These are phyloP conservation scores for Neodiprion pinetum DNA, from an alignment of 1,140 invertebrate species.

Conservation along the genomic window DNA sequence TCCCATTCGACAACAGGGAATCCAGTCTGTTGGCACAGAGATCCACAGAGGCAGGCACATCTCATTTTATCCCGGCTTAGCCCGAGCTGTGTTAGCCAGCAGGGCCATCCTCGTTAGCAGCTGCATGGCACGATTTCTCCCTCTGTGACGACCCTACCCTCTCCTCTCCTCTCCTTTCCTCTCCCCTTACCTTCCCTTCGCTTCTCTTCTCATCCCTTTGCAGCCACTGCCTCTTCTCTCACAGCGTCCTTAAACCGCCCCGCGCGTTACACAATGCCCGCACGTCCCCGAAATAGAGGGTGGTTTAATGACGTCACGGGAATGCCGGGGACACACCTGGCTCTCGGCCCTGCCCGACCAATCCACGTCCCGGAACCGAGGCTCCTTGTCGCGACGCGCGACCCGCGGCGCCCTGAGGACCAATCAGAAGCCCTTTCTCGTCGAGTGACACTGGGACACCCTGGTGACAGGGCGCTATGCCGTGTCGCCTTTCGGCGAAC, in stretches of 20 bases:
- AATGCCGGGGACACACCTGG: not conserved
- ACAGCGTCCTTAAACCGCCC: not conserved
- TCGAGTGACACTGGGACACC: slow-evolving; percentile 3
- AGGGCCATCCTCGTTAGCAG: slow-evolving; percentile 6
- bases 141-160: not conserved
- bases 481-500: not conserved
- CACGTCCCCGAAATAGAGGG: not conserved
- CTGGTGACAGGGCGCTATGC: not conserved
- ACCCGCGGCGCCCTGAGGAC: not conserved
- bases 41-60: too few species aligned
- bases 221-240: too few species aligned
- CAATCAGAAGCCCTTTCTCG: not conserved
- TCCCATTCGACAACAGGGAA: too few species aligned
- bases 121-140: slow-evolving; percentile 1
- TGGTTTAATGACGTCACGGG: slow-evolving; percentile 4
- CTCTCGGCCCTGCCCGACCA: not conserved
- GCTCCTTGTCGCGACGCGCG: not conserved
- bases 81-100: not conserved
- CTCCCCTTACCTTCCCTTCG: not conserved
- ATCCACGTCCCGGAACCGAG: not conserved
- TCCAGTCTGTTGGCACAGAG: too few species aligned
- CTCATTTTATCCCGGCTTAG: not conserved
- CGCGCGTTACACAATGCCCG: not conserved
- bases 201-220: not conserved
- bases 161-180: not conserved